Base-by-base conservation (phyloP, 2,797 vertebrate species). In the Hozukius guyotensis region DNA sequence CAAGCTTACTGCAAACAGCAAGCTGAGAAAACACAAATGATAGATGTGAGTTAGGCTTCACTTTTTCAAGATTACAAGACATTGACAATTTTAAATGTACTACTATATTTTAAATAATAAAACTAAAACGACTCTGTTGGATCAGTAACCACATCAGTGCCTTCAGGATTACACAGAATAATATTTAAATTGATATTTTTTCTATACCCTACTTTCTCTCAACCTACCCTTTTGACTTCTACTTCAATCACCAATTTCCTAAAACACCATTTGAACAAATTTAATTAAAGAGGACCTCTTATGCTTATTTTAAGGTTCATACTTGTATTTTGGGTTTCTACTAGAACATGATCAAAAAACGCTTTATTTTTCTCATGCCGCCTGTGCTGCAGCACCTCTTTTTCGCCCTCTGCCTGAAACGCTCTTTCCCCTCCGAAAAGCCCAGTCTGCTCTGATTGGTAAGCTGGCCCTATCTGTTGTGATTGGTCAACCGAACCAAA, bases 1-100 rank as follows among this genome's bases (percentile, higher is more conserved):
- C 42, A 3, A 3, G 29, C 49, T 92, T 73, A 96, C 90, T 96
- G 95, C 81, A 95, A 71, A 85, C 94, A 95, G 88, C 95, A 96
- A 16, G 90, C 95, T 96, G 90, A 53, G 74, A 68, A 89, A 78
- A 84, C 61, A 92, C 4, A 81, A 25, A 67, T 25, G 29, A 79
- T 63, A 24, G 20, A 57, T 13, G 31, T 12, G 31, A 46, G 42
- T 83, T 64, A 75, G 36, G 13, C 31, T 78, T 53, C 5, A 60
- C 22, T 42, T 81, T 34, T 66, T 61, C 6, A 59, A 32, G 46
- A 59, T 52, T 6, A 27, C 38, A 52, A 73, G 27, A 63, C 32
- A 34, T 25, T 32, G 13, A 11, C 18, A 22, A 68, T 64, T 77
- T 42, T 12, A 20, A 24, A 56, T 31, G 7, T 55, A 27, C 22